A percentile compares a stretch with the other conserved stretches of the same genome.
Evolutionary conservation across 2,888 invertebrate species (phyloP).

Genomic region (Pyrrhosoma nymphula): DNA sequence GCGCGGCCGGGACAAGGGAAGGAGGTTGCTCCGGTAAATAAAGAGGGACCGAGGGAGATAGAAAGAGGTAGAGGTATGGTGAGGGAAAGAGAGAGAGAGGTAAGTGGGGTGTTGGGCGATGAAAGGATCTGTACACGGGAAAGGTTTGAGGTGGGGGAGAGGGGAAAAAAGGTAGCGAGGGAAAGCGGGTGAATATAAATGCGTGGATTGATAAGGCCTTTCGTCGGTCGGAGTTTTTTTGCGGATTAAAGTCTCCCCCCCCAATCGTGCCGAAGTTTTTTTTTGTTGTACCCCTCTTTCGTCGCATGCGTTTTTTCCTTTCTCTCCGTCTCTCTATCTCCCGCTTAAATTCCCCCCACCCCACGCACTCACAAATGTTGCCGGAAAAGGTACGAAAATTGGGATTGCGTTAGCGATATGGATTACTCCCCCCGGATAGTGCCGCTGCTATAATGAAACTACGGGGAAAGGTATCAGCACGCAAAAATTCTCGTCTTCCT

Average conservation of each 20-base stretch:
- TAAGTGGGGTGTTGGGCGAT: not conserved
- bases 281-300: not conserved
- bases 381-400: conserved; percentile 12
- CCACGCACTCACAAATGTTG: not conserved
- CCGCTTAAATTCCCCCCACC: not conserved
- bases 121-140: not conserved
- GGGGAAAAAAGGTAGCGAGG: not conserved
- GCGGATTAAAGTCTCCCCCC: not conserved
- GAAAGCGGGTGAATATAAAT: conserved; percentile 22
- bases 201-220: conserved; percentile 36
- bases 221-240: not conserved
- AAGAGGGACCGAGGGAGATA: not conserved
- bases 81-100: not conserved
- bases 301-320: not conserved
- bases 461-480: not conserved
- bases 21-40: not conserved
- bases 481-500: not conserved
- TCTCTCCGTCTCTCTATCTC: not conserved
- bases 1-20: not conserved
- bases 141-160: not conserved
- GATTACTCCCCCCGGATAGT: not conserved
- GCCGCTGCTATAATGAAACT: not conserved
- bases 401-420: conserved; percentile 15
- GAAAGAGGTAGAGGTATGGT: too few relatives aligned
- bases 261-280: conserved; percentile 8